Evolutionary conservation across 2,888 invertebrate species (phyloP), one percentile per base, ranked within the genome.

Genomic region (Agrochola lota): DNA sequence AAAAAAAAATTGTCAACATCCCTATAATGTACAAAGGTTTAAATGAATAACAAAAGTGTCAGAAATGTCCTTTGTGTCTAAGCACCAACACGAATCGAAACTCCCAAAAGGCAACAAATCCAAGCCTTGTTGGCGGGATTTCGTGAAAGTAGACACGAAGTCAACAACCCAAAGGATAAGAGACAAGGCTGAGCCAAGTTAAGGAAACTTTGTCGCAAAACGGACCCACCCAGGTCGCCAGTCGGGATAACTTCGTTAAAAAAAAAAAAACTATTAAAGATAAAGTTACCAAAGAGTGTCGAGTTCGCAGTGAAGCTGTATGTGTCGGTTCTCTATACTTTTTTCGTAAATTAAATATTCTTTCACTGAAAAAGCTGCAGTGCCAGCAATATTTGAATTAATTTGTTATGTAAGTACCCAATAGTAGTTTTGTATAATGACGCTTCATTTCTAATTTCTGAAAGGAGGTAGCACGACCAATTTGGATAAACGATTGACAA

Each of bases 181-280:
- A 83, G 74, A 84, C 70, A 73, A 63, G 72, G 57, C 67, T 57
- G 23, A 68, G 70, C 15, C 15, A 73, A 85, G 85, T 85, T 82
- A 26, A 46, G 46, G 15, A 73, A 84, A 84, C 67, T 84, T 84
- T 85, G 52, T 67, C 62, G 57, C 64, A 71, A 81, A 77, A 78
- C 23, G 62, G 71, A 78, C 67, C 63, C 55, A 55, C 62, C 64
- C 64, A 70, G 30, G 78, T 66, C 55, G 17, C 30, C 20, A 59
- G 71, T 9, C 9, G 2, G 46, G 71, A 59, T 35, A 74, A 74
- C 59, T 74, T 67, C 23, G 49, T 74, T 43, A 71, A 69, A 81
- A 67, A 79, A 81, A 67, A 79, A 64, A 85, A 85, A 78, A 43
- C 78, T 75, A 63, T 75, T 23, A n/a, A 63, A 64, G 57, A 71